A percentile compares a stretch with the other conserved stretches of the same genome.
Evolutionary conservation across 1,140 invertebrate species (phyloP).

Genomic region (Brachionus koreanus): DNA sequence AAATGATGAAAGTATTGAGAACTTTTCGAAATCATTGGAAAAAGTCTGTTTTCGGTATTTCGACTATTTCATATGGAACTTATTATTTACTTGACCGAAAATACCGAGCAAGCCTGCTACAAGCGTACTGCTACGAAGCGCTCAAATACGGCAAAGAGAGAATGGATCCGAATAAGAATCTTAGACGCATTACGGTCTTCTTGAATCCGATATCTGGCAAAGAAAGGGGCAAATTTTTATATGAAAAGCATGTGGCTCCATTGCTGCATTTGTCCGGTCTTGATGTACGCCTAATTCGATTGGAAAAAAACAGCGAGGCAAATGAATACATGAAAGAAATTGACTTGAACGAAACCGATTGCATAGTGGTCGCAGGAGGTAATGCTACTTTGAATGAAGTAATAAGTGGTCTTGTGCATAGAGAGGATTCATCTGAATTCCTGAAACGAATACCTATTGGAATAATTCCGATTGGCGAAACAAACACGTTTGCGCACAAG

Average conservation of each 20-base stretch:
- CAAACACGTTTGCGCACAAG: slow-evolving; percentile 28
- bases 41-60: slow-evolving; percentile 29
- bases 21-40: slow-evolving; percentile 40
- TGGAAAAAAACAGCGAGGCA: slow-evolving; percentile 30
- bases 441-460: slow-evolving; percentile 36
- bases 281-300: slow-evolving; percentile 19
- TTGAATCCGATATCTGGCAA: slow-evolving; percentile 22
- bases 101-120: slow-evolving; percentile 6
- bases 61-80: background rate
- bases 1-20: slow-evolving; percentile 20
- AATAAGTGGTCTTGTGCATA: slow-evolving; percentile 23
- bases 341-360: slow-evolving; percentile 30
- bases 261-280: slow-evolving; percentile 23
- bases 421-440: slow-evolving; percentile 13
- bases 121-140: slow-evolving; percentile 31
- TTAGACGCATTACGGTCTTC: slow-evolving; percentile 7
- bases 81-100: slow-evolving; percentile 34
- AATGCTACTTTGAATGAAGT: slow-evolving; percentile 40
- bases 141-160: slow-evolving; percentile 17
- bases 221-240: slow-evolving; percentile 28
- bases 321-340: slow-evolving; percentile 36
- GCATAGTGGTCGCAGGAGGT: slow-evolving; percentile 32
- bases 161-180: slow-evolving; percentile 2
- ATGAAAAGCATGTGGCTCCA: slow-evolving; percentile 20
- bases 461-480: slow-evolving; percentile 10